A percentile compares a stretch with the other conserved stretches of the same genome.
phyloP scores from a whole-genome alignment of 2,888 invertebrate genomes.

The Caenorhabditis sp. region DNA sequence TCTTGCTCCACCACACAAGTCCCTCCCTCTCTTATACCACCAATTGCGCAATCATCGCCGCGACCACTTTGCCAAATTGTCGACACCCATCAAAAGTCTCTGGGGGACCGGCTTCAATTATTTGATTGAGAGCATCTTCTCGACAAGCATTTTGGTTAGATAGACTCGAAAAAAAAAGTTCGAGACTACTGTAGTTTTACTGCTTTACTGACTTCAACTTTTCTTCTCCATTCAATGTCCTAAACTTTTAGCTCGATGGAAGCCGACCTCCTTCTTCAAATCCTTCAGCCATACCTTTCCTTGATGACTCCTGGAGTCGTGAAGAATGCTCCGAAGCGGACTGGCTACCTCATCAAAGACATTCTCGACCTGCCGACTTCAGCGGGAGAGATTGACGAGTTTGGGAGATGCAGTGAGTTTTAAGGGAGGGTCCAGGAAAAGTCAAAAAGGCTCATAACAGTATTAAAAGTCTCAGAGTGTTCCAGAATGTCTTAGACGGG shows the following conservation, averaged over 20 bases:
- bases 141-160: too few species aligned
- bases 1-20: background rate
- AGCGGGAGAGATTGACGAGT: slow-evolving; percentile 56
- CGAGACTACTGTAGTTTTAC: slow-evolving; percentile 11
- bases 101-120: slow-evolving; percentile 36
- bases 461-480: too few species aligned
- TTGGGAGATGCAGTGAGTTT: slow-evolving; percentile 62
- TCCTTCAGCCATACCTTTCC: slow-evolving; percentile 35
- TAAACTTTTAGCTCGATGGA: slow-evolving; percentile 33
- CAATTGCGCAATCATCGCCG: slow-evolving; percentile 66
- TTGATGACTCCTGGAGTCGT: slow-evolving; percentile 86
- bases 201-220: too few species aligned
- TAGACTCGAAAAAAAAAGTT: too few species aligned
- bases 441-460: background rate
- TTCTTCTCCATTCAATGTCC: background rate
- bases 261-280: slow-evolving; percentile 23
- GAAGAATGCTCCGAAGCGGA: slow-evolving; percentile 89
- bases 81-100: slow-evolving; percentile 49
- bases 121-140: slow-evolving; percentile 41
- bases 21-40: slow-evolving; percentile 23
- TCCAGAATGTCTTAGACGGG: too few species aligned
- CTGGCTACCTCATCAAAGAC: slow-evolving; percentile 92
- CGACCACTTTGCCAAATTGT: slow-evolving; percentile 65
- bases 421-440: background rate
- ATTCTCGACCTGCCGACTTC: slow-evolving; percentile 88